A percentile compares a stretch with the other conserved stretches of the same genome.
Evolutionary conservation across 2,797 vertebrate genomes (phyloP).

Genomic region (Dendrocincla fuliginosa): DNA sequence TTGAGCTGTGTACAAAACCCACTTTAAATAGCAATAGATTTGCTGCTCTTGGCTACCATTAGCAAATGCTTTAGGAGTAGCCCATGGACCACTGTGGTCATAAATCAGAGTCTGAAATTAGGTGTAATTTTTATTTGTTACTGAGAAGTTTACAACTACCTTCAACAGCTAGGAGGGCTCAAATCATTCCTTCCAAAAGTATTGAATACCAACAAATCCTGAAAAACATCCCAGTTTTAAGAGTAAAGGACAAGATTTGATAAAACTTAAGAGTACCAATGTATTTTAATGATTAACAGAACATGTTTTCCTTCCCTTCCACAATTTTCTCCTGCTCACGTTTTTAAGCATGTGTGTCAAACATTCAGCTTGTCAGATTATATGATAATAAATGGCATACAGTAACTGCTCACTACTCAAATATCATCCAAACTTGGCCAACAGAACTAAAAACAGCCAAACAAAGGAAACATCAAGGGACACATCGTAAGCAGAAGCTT

Average conservation of each 20-base stretch:
- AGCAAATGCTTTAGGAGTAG: not conserved
- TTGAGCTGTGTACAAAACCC: not conserved
- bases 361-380: not conserved
- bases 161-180: not conserved
- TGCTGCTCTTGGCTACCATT: not conserved
- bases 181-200: not conserved
- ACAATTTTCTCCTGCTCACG: not conserved
- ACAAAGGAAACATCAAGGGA: conserved; percentile 37
- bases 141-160: not conserved
- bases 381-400: not conserved
- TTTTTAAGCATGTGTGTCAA: not conserved
- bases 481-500: conserved; percentile 12
- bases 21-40: not conserved
- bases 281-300: not conserved
- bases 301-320: not conserved
- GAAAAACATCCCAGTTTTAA: not conserved
- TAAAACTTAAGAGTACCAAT: not conserved
- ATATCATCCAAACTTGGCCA: conserved; percentile 30
- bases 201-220: not conserved
- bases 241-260: not conserved
- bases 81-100: not conserved
- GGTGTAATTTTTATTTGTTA: not conserved
- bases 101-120: not conserved
- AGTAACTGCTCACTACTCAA: conserved; percentile 17
- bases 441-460: conserved; percentile 42